Conservation (phyloP, 2,797 vertebrate species). For the Sciurus vulgaris region DNA sequence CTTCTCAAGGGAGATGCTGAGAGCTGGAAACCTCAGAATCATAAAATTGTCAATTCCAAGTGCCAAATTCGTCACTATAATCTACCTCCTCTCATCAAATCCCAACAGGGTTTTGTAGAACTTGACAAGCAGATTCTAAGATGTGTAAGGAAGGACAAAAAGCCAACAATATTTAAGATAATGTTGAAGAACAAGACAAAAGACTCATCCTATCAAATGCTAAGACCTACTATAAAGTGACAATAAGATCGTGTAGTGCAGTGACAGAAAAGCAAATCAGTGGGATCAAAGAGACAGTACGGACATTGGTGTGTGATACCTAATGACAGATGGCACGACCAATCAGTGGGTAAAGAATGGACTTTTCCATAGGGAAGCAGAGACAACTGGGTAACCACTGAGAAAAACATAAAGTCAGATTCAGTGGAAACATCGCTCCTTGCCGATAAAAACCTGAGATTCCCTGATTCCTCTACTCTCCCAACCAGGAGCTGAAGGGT, state of each 20-base stretch:
- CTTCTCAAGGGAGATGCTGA: background rate
- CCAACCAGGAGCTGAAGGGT: background rate
- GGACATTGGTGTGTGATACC: background rate
- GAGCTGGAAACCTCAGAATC: background rate
- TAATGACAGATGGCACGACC: background rate
- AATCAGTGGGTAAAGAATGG: background rate
- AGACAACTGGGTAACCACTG: background rate
- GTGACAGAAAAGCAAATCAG: background rate
- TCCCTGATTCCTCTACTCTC: background rate
- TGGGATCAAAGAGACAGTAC: background rate
- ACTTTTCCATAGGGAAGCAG: background rate
- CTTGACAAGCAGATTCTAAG: background rate
- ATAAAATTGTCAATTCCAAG: background rate
- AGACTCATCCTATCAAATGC: background rate
- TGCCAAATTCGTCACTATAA: background rate
- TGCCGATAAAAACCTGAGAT: constrained; percentile 22
- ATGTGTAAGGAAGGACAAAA: background rate
- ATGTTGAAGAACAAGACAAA: constrained; percentile 30
- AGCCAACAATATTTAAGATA: constrained; percentile 3
- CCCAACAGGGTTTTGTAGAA: background rate
- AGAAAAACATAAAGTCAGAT: background rate
- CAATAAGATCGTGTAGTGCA: background rate
- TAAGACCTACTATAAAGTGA: constrained; percentile 8
- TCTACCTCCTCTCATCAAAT: background rate
- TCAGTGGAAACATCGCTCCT: background rate